Conservation (phyloP, 1,140 invertebrate species). For the Drosophila kepulauana region DNA sequence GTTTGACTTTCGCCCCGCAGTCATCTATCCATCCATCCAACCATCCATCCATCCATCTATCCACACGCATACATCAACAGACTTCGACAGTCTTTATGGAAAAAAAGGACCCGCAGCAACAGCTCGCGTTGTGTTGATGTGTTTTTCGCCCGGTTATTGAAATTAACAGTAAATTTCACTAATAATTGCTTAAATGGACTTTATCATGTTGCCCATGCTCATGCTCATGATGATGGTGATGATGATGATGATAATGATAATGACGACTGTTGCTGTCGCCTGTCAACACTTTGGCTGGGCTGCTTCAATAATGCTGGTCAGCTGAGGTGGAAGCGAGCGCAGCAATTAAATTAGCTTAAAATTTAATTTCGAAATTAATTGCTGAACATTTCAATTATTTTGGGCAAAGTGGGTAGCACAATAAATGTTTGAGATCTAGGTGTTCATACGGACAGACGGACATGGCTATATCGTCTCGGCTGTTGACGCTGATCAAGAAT, state of each 20-base stretch:
- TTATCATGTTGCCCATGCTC: slow-evolving; percentile 53
- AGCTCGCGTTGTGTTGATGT: slow-evolving; percentile 3
- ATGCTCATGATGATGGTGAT: slow-evolving; percentile 12
- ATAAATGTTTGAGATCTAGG: neutral
- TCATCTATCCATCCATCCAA: slow-evolving; percentile 4
- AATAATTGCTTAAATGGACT: slow-evolving; percentile 73
- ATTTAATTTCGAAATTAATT: slow-evolving; percentile 18
- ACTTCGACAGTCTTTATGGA: neutral
- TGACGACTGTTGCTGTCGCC: slow-evolving; percentile 42
- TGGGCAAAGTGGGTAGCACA: neutral
- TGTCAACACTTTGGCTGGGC: slow-evolving; percentile 64
- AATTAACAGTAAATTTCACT: slow-evolving; percentile 81
- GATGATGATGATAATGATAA: slow-evolving; percentile 2
- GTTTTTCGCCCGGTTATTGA: slow-evolving; percentile 46
- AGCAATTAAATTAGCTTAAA: slow-evolving; percentile 24
- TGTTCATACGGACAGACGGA: too few species aligned
- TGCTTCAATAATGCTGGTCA: slow-evolving; percentile 57
- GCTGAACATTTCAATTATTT: slow-evolving; percentile 7
- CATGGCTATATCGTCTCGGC: too few species aligned
- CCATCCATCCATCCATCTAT: too few species aligned
- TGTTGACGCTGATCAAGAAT: too few species aligned
- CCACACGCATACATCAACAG: too few species aligned
- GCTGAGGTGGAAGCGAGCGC: neutral
- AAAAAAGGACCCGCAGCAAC: slow-evolving; percentile 51
- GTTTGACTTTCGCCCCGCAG: slow-evolving; percentile 41